Evolutionary conservation across 2,113 vertebrate species (phyloP).

Genomic region (Syngnathoides biaculeatus): DNA sequence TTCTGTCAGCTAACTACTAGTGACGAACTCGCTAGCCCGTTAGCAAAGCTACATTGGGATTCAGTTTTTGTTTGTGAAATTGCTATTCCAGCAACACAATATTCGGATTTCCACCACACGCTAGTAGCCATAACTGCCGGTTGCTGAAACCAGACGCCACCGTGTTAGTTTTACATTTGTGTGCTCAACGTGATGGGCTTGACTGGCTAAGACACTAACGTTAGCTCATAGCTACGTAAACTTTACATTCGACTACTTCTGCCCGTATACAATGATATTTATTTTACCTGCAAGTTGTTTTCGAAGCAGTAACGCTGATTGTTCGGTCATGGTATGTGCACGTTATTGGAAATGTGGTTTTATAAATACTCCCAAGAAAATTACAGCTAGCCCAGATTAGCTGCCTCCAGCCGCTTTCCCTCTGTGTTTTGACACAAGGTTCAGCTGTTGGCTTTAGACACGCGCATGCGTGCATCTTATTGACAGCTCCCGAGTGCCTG

Average conservation of each 20-base stretch:
- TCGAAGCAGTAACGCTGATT: constrained; percentile 75
- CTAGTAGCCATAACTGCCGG: neutral
- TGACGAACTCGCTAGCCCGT: constrained; percentile 51
- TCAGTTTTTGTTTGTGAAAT: neutral
- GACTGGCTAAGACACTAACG: constrained; percentile 48
- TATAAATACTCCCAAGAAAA: constrained; percentile 39
- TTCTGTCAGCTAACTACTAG: constrained; percentile 65
- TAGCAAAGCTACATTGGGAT: constrained; percentile 27
- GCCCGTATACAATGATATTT: neutral
- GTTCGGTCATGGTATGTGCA: constrained; percentile 73
- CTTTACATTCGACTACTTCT: constrained; percentile 4
- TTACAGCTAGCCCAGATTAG: constrained; percentile 24
- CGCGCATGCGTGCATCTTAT: constrained; percentile 58
- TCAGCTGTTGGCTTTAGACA: constrained; percentile 33
- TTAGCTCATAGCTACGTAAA: constrained; percentile 27
- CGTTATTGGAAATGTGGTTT: constrained; percentile 40
- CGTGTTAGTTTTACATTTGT: constrained; percentile 26
- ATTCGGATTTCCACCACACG: neutral
- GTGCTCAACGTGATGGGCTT: constrained; percentile 37
- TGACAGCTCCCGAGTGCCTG: no score
- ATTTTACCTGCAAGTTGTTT: constrained; percentile 76
- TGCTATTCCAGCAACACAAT: neutral
- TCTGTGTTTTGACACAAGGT: constrained; percentile 64
- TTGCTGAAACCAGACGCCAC: constrained; percentile 5
- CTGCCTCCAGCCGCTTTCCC: constrained; percentile 38